Evolutionary conservation across 2,888 invertebrate genomes (phyloP), one percentile per base, ranked within the genome.

Genomic region (Papilio gigon): DNA sequence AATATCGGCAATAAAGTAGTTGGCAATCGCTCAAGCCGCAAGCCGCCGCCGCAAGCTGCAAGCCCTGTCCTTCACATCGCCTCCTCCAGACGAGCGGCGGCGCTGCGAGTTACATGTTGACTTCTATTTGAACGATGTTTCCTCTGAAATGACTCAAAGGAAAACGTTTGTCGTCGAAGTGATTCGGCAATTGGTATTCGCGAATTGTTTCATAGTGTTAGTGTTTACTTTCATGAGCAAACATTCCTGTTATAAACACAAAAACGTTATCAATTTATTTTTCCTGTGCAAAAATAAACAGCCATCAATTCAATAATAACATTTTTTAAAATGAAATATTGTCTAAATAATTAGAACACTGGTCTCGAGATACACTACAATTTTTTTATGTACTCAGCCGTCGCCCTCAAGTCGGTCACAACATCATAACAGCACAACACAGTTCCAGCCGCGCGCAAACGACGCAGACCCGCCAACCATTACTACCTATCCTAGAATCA

Each of bases 71-170:
- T 14, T 56, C 27, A n/a, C 42, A 42, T n/a, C 14, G 27, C 53
- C n/a, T 30, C 53, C 53, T 56, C 53, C 53, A n/a, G 30, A 40
- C 53, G 53, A 17, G 53, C n/a, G 53, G 8, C 5, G 42, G 30
- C 53, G 53, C 50, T 30, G 14, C n/a, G 27, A 30, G 30, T 56
- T 17, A 17, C 17, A 30, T 68, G 61, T 68, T 63, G 63, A 68
- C 58, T 68, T 67, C 42, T 58, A 67, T 68, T 63, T 68, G 63
- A 58, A 56, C 56, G 44, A 33, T 42, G 44, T 63, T 67, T 53
- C 44, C 33, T 8, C 35, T 22, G 6, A 30, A 63, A 63, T 62
- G 50, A n/a, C 40, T 53, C 61, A 42, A 62, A 62, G 67, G 61
- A 60, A 60, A 25, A 12, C 40, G 60, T n/a, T 40, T 20, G 9